These are phyloP conservation scores for Solea solea DNA, from an alignment of 2,113 vertebrate genomes.

Conservation along the genomic window DNA sequence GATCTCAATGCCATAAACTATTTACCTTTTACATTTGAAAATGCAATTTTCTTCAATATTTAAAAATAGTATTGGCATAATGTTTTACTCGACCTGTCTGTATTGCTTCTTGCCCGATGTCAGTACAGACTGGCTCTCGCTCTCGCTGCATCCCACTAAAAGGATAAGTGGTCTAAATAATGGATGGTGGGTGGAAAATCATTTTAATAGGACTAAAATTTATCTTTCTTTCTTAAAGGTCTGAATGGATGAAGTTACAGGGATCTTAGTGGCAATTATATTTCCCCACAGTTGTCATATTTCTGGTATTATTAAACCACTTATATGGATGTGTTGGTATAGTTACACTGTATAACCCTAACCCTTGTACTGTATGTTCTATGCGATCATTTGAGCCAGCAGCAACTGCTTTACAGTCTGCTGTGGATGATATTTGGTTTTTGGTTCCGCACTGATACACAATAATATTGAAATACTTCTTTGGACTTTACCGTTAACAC, in stretches of 20 bases:
- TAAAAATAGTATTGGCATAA: background rate
- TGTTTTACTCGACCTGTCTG: no score
- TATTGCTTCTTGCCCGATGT: no score
- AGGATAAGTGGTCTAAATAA: no score
- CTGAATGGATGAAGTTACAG: no score
- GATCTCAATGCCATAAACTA: no score
- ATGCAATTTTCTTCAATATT: no score
- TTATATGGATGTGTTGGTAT: background rate
- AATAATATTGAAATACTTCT: conserved; percentile 32
- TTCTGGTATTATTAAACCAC: background rate
- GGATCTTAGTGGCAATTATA: background rate
- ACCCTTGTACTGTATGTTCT: background rate
- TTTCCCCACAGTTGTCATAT: background rate
- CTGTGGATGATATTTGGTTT: conserved; percentile 17
- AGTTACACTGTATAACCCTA: background rate
- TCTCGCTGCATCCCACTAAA: no score
- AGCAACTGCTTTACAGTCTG: background rate
- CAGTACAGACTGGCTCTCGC: no score
- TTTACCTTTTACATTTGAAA: no score
- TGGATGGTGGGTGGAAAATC: no score
- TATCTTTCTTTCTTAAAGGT: no score
- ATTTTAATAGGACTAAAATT: no score
- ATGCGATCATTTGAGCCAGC: background rate
- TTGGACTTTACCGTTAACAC: conserved; percentile 13
- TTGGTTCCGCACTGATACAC: conserved; percentile 9